Percentiles rank a stretch among this genome's conserved stretches.
Conservation (phyloP, 1,140 invertebrate species). For the Halictus rubicundus region DNA sequence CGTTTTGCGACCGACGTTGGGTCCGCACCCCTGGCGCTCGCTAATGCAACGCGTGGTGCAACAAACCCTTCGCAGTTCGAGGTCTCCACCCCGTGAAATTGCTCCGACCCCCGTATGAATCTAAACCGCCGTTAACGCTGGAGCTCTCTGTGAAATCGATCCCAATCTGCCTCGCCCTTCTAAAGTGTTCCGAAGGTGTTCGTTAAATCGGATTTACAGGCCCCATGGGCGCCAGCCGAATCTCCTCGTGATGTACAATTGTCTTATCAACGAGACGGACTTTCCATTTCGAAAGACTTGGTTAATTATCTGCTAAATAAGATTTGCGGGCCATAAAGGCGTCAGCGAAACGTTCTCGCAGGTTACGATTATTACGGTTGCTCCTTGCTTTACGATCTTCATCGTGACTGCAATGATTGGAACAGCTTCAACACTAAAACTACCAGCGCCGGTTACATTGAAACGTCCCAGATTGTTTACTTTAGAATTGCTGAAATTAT, state of each 20-base stretch:
- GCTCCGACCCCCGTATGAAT: constrained; percentile 3
- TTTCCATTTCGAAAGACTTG: too few species aligned
- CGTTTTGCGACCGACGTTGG: constrained; percentile 18
- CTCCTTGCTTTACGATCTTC: too few species aligned
- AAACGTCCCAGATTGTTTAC: too few species aligned
- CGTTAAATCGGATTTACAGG: constrained; percentile 29
- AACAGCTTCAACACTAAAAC: too few species aligned
- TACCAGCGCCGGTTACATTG: too few species aligned
- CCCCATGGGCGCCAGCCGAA: neutral
- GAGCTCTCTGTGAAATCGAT: constrained; percentile 37
- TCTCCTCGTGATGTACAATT: neutral
- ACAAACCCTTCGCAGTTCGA: constrained; percentile 29
- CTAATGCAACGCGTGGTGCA: constrained; percentile 22
- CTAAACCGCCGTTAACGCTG: constrained; percentile 15
- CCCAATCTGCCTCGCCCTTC: constrained; percentile 5
- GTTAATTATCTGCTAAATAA: too few species aligned
- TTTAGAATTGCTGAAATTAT: too few species aligned
- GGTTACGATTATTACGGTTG: too few species aligned
- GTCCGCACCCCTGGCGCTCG: constrained; percentile 17
- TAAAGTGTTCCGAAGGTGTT: constrained; percentile 13
- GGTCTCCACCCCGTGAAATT: constrained; percentile 32
- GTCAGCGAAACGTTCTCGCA: too few species aligned
- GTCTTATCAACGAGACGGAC: too few species aligned
- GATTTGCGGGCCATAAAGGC: too few species aligned
- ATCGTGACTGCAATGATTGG: too few species aligned